These are phyloP conservation scores for Zaprionus taronus DNA, from an alignment of 1,140 invertebrate genomes.

Conservation along the genomic window DNA sequence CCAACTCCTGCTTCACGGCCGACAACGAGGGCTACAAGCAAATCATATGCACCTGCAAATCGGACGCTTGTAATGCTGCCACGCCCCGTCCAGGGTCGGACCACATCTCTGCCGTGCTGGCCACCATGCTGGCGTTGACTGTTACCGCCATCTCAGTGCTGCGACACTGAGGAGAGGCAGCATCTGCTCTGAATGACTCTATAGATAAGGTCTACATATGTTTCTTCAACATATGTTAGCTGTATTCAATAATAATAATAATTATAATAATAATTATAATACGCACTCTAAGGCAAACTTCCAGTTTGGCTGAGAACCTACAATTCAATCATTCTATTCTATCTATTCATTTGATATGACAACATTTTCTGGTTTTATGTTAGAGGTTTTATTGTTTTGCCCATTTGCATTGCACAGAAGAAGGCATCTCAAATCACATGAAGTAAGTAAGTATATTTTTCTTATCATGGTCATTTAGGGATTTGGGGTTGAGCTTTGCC, in stretches of 20 bases:
- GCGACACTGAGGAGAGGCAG: slow-evolving; percentile 32
- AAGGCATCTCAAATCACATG: no score
- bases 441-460: no score
- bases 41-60: slow-evolving; percentile 86
- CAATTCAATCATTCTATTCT: no score
- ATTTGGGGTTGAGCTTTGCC: no score
- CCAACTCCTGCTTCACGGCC: slow-evolving; percentile 85
- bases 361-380: no score
- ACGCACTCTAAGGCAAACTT: neutral
- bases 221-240: neutral
- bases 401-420: no score
- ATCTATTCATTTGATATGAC: no score
- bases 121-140: slow-evolving; percentile 40
- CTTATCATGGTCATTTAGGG: no score
- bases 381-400: no score
- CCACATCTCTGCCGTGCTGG: neutral
- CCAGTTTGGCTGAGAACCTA: neutral
- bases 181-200: neutral
- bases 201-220: neutral
- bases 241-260: slow-evolving; percentile 2
- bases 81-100: slow-evolving; percentile 16
- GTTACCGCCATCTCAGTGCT: slow-evolving; percentile 20
- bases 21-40: slow-evolving; percentile 86
- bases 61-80: slow-evolving; percentile 85
- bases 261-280: neutral